phyloP scores from a whole-genome alignment of 2,797 vertebrate genomes.

The Allobates femoralis region DNA sequence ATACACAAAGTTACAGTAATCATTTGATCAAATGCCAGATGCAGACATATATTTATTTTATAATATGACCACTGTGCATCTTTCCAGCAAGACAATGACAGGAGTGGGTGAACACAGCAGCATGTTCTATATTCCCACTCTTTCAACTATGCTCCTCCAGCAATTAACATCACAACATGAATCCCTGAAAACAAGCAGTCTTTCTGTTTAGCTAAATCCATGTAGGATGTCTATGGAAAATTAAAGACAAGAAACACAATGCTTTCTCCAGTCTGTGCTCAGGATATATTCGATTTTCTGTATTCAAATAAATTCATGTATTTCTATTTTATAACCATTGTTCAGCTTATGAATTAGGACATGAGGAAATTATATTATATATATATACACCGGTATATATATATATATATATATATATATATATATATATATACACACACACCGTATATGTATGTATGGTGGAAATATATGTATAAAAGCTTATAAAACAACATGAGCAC shows the following conservation, averaged over 20 bases:
- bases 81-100: slow-evolving; percentile 34
- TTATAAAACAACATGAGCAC: background rate
- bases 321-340: background rate
- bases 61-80: slow-evolving; percentile 48
- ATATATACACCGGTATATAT: too few relatives aligned
- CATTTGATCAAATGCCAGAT: slow-evolving; percentile 41
- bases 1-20: background rate
- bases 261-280: background rate
- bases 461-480: background rate
- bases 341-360: background rate
- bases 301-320: slow-evolving; percentile 5
- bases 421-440: too few relatives aligned
- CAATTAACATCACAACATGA: slow-evolving; percentile 71
- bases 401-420: too few relatives aligned
- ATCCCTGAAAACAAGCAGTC: slow-evolving; percentile 69
- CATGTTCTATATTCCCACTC: slow-evolving; percentile 70
- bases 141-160: slow-evolving; percentile 72
- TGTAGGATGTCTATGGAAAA: slow-evolving; percentile 76
- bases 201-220: slow-evolving; percentile 72
- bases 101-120: slow-evolving; percentile 67
- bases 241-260: slow-evolving; percentile 1
- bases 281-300: background rate
- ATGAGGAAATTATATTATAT: background rate
- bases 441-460: background rate
- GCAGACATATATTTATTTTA: slow-evolving; percentile 35